Base-by-base conservation (phyloP, 2,113 vertebrate genomes). In the Thunnus thynnus region DNA sequence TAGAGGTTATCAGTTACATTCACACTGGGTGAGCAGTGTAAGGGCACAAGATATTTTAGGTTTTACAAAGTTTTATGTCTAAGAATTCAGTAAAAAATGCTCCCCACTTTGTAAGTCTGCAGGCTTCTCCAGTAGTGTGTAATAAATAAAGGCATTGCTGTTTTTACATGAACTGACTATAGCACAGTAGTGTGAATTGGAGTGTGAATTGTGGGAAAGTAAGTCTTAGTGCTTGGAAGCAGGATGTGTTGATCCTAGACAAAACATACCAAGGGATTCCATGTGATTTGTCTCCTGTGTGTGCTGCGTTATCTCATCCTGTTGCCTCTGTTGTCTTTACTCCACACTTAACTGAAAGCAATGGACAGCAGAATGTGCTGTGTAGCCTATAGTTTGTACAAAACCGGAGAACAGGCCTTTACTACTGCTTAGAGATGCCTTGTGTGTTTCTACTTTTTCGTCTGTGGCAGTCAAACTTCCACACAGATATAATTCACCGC, bases 211-310 rank as follows among this genome's bases (percentile, higher is more conserved):
- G 87, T 89, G 82, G 88, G 88, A 87, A 87, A 56, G 46, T 2
- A 52, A 18, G 57, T 84, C 47, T 55, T 47, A 16, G 63, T 72
- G 76, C 75, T 87, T 88, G 57, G 74, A 76, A 89, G 84, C 89
- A 93, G 89, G 88, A 93, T 83, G 87, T 89, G 80, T 89, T 78
- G 68, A 60, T 86, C 84, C 76, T 17, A 91, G 90, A 90, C 86
- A 89, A 91, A 91, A 92, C 86, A 92, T 87, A 80, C 87, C 78
- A 72, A 52, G 63, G 86, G 88, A 86, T 90, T 93, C 69, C 30
- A 51, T 86, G 83, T 71, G 91, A 88, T 90, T 84, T 76, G 65
- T 88, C 86, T 88, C 54, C 48, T 71, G 30, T 72, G 83, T 54
- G 78, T 54, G 78, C 66, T 78, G 71, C 67, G 89, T 85, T 87